Evolutionary conservation across 2,797 vertebrate species (phyloP), one percentile per base, ranked within the genome.

Genomic region (Microchirus variegatus): DNA sequence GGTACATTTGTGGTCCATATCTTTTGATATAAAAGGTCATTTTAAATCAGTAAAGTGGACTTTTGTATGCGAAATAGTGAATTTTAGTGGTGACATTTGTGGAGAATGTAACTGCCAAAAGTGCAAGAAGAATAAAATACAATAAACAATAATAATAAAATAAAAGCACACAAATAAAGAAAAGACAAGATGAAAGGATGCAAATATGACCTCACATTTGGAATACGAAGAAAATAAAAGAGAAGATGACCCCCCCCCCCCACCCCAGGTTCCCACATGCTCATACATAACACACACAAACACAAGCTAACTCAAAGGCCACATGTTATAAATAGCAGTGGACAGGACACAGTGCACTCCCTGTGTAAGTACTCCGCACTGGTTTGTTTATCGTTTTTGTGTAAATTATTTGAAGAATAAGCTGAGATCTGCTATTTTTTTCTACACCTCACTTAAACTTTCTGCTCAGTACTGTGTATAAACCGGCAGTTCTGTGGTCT

Each of bases 301-400:
- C 67, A 85, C 82, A 87, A 83, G 85, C 82, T 87, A 86, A 78
- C 79, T 15, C 79, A 90, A 92, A 93, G 91, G 91, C 83, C 90
- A 90, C 82, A 73, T 63, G 77, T 82, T 92, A 92, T 82, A 87
- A 90, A 92, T 93, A 92, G 89, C 85, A 78, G 87, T 82, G 86
- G 86, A 89, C 81, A 80, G 82, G 84, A 86, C 86, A 86, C 73
- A 63, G 63, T 75, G 71, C 75, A 75, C 70, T 62, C 68, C 42
- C 52, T 16, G 60, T 73, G 78, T 73, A 77, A 77, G 75, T 75
- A 73, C 58, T 72, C 51, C 52, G 72, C 56, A 16, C 63, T 66
- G 62, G 60, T 82, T 81, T 88, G 75, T 82, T 77, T 81, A 76
- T 73, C 37, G 18, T 57, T 70, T 63, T 74, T 15, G 11, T 17